Base-by-base conservation (phyloP, 2,797 vertebrate species). In the Centropyge bicolor region DNA sequence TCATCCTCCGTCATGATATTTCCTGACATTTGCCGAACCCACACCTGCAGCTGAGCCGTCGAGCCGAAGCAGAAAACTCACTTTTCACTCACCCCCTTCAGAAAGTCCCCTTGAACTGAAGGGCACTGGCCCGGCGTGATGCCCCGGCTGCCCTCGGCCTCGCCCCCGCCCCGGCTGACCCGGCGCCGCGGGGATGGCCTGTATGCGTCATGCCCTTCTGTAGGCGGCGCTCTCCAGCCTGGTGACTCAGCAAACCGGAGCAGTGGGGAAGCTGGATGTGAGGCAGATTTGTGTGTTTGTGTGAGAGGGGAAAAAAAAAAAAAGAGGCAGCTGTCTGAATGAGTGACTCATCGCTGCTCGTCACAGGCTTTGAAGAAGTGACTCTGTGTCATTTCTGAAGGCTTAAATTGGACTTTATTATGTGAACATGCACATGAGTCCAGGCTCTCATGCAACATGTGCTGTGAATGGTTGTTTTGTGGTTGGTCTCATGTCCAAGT, bases 241-340 rank as follows among this genome's bases (percentile, higher is more conserved):
- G 48, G 81, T 92, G 92, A 93, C 86, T 94, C 92, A 88, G 92
- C 87, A 63, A 56, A 73, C 69, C 4, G 45, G 57, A 81, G 78
- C 80, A 57, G 84, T 51, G 0, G 80, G 86, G 79, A 70, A 38
- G 63, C 73, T 85, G 86, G 76, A 83, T 79, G 81, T 52, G 80
- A 64, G 71, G 80, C 76, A 43, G 20, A 82, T 81, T 63, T 67
- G 57, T 75, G 65, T 45, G 65, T 81, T 78, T 62, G 51, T 56
- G 75, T 27, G 65, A 41, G 45, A 35, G 45, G 27, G 4, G 4
- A 31, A 31, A 31, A 31, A 31, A 31, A 71, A 70, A 40, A 51
- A 40, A 73, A 75, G 81, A 52, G n/a, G 17, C 89, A 89, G 78
- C 86, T 89, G 86, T 73, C 55, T 78, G 78, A 85, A 20, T 31